A percentile compares a stretch with the other conserved stretches of the same genome.
Conservation (phyloP, 2,797 vertebrate genomes). For the Microctenopoma lineatum region DNA sequence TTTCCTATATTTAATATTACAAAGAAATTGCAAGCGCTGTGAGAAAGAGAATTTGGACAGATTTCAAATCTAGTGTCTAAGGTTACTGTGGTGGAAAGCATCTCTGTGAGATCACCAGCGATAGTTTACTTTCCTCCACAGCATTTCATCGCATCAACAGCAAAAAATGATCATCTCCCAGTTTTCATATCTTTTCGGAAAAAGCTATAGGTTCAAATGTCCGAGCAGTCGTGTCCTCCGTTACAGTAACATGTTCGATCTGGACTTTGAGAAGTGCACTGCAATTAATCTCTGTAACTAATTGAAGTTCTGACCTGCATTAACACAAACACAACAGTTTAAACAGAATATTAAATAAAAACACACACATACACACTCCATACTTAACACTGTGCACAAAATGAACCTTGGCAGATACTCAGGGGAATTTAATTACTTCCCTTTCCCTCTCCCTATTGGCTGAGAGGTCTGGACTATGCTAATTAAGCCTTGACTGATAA, state of each 20-base stretch:
- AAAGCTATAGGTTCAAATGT: background rate
- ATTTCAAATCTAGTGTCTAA: too few relatives aligned
- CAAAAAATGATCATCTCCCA: background rate
- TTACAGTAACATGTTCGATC: conserved; percentile 21
- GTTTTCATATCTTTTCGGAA: background rate
- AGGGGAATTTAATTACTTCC: conserved; percentile 70
- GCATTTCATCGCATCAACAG: background rate
- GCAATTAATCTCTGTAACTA: conserved; percentile 39
- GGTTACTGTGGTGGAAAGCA: too few relatives aligned
- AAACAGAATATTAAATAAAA: conserved; percentile 37
- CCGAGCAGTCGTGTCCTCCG: background rate
- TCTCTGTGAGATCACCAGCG: background rate
- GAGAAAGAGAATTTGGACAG: background rate
- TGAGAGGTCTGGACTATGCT: conserved; percentile 70
- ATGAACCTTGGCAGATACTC: conserved; percentile 58
- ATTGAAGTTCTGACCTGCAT: conserved; percentile 32
- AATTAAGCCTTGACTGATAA: conserved; percentile 79
- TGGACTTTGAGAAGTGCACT: conserved; percentile 9
- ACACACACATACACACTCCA: conserved; percentile 29
- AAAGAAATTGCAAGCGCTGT: too few relatives aligned
- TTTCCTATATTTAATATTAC: too few relatives aligned
- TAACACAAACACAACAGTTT: conserved; percentile 37
- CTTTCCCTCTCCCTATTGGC: conserved; percentile 69
- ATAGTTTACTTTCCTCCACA: too few relatives aligned
- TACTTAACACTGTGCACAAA: conserved; percentile 37